Evolutionary conservation across 1,140 invertebrate genomes (phyloP).

Genomic region (Cotesia glomerata): DNA sequence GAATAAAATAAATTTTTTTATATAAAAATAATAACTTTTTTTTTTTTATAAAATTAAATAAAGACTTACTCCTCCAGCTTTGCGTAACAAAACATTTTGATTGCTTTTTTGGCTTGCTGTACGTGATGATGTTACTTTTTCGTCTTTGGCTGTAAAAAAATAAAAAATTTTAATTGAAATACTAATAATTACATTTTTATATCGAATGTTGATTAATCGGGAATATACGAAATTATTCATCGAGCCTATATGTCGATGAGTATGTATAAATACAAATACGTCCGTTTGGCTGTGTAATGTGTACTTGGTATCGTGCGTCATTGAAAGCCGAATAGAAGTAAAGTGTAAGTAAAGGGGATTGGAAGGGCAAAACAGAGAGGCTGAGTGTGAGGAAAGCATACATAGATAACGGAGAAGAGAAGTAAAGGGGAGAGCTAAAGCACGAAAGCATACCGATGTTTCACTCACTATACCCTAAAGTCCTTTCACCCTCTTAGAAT

Average conservation of each 20-base stretch:
- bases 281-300: background rate
- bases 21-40: no score
- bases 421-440: background rate
- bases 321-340: background rate
- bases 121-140: conserved; percentile 55
- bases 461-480: background rate
- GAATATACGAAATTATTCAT: conserved; percentile 1
- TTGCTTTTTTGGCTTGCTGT: conserved; percentile 54
- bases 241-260: background rate
- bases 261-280: no score
- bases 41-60: background rate
- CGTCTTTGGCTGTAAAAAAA: conserved; percentile 59
- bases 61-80: conserved; percentile 61
- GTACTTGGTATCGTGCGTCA: conserved; percentile 20
- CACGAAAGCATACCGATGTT: conserved; percentile 4
- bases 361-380: background rate
- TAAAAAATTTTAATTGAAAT: conserved; percentile 13
- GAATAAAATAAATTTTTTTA: no score
- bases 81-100: conserved; percentile 57
- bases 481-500: conserved; percentile 16
- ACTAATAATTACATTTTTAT: background rate
- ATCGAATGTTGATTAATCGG: background rate
- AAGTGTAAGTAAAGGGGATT: background rate
- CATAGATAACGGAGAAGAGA: background rate
- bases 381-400: background rate